Evolutionary conservation across 2,113 vertebrate genomes (phyloP).

Genomic region (Lynx canadensis): DNA sequence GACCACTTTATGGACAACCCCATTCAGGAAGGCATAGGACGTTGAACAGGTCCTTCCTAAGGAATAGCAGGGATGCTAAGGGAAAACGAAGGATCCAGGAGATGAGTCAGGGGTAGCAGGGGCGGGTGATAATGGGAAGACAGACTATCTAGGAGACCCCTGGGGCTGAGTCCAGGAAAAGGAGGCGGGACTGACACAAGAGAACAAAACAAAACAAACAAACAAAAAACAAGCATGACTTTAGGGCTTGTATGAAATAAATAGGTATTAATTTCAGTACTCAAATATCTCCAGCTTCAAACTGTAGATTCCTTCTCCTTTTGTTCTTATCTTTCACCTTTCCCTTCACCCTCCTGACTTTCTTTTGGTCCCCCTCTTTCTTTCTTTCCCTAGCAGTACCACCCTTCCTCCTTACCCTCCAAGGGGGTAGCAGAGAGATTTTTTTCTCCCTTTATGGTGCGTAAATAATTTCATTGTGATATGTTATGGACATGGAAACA

Average conservation of each 20-base stretch:
- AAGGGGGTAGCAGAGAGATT: background rate
- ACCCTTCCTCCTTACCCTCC: background rate
- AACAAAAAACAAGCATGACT: background rate
- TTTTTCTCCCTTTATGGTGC: background rate
- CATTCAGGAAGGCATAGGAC: background rate
- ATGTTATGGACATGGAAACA: background rate
- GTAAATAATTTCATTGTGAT: background rate
- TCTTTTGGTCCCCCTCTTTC: background rate
- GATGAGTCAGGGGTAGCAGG: background rate
- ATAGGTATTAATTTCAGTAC: background rate
- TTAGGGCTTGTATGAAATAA: background rate
- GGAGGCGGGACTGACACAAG: background rate
- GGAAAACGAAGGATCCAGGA: background rate
- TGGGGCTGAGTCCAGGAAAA: background rate
- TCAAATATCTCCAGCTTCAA: background rate
- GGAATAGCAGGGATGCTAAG: background rate
- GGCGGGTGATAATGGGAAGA: background rate
- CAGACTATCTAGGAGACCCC: background rate
- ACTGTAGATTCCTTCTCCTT: background rate
- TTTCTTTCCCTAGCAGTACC: background rate
- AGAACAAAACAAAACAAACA: background rate
- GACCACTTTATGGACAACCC: background rate
- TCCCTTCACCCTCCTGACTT: background rate
- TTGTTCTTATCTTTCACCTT: background rate
- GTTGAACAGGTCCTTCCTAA: too few relatives aligned